Percentiles rank a stretch among this genome's conserved stretches.
Evolutionary conservation across 2,113 vertebrate genomes (phyloP).

Genomic region (Microtus richardsoni): DNA sequence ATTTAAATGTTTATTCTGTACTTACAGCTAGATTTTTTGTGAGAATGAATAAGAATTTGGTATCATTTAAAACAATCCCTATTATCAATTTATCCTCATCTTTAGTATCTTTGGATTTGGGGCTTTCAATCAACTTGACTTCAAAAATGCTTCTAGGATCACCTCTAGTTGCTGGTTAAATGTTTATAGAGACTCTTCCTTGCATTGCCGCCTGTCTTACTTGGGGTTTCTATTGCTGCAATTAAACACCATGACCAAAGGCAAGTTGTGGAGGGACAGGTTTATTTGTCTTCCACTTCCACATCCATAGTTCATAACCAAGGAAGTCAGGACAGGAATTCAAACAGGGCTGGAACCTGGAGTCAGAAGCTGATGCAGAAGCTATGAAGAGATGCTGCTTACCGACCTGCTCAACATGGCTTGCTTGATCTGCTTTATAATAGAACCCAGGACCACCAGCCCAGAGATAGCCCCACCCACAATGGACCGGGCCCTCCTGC

Average conservation of each 20-base stretch:
- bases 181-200: background rate
- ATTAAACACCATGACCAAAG: background rate
- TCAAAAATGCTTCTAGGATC: slow-evolving; percentile 6
- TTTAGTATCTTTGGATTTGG: background rate
- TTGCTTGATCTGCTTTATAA: background rate
- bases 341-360: background rate
- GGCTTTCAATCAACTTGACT: background rate
- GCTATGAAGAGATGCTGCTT: background rate
- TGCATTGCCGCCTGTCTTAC: background rate
- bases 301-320: background rate
- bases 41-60: slow-evolving; percentile 10
- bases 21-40: slow-evolving; percentile 3
- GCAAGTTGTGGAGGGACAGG: background rate
- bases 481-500: background rate
- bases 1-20: background rate
- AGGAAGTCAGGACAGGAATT: background rate
- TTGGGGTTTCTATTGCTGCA: background rate
- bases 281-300: background rate
- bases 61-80: slow-evolving; percentile 10
- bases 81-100: background rate
- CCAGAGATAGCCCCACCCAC: too few species aligned
- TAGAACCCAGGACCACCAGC: background rate
- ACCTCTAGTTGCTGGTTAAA: background rate
- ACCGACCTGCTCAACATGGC: too few species aligned
- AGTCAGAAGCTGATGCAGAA: background rate